Base-by-base conservation (phyloP, 2,888 invertebrate species). In the Notodonta ziczac region DNA sequence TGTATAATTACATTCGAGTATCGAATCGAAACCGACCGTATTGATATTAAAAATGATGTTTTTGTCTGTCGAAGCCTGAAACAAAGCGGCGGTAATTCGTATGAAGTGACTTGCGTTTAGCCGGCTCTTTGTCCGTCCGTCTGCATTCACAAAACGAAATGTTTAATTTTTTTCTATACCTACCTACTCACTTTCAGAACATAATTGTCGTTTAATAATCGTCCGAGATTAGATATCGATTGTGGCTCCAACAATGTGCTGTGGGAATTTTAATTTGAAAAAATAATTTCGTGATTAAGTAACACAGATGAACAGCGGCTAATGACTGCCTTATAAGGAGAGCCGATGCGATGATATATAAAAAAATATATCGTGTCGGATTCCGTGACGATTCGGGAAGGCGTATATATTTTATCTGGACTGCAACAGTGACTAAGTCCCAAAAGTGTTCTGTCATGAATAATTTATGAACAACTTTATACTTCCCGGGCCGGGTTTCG, bases 101-200 rank as follows among this genome's bases (percentile, higher is more conserved):
- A 88, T 92, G 91, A 87, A 89, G 84, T 93, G 93, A 93, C 93
- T 93, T 91, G 92, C 92, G 81, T 82, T 89, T 87, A 85, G 80
- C 67, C 63, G 74, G 73, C 63, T 82, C 87, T 86, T 91, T 91
- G 91, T 90, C 81, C 76, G 85, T 83, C 76, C 78, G 79, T 83
- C 81, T 83, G 83, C 84, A 85, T 88, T 89, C 85, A 87, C 80
- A 84, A 87, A 88, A 84, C 82, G 86, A 83, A 79, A 83, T 86
- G 80, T 87, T 86, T 82, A 80, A 76, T 82, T 85, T 86, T 24
- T 88, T 86, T 86, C 85, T 73, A 63, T 63, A 66, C 60, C 53
- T 65, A 57, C 58, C 59, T 70, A 80, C 69, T 72, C 66, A 74
- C 74, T 78, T 82, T 78, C 77, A 76, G 78, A 83, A 85, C 79